phyloP scores from a whole-genome alignment of 1,140 invertebrate species.

The Euwallacea fornicatus region DNA sequence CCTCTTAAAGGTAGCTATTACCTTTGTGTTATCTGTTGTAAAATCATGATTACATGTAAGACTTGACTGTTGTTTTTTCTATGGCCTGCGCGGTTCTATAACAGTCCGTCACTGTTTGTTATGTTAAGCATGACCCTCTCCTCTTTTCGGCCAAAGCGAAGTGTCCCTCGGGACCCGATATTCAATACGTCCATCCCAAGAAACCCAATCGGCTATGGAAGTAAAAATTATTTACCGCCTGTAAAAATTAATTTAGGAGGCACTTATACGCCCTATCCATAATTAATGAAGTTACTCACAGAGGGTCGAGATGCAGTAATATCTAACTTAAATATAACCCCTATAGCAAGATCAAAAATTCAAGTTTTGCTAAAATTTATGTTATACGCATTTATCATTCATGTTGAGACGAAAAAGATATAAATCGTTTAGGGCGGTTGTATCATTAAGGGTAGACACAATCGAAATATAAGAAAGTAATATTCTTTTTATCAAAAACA shows the following conservation, averaged over 20 bases:
- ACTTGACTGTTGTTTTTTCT: background rate
- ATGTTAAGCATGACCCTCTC: slow-evolving; percentile 28
- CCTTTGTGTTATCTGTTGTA: no score
- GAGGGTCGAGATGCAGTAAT: no score
- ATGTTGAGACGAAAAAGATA: background rate
- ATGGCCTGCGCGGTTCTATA: slow-evolving; percentile 9
- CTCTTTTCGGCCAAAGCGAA: slow-evolving; percentile 19
- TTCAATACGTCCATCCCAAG: slow-evolving; percentile 17
- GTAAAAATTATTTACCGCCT: slow-evolving; percentile 14
- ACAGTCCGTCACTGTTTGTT: slow-evolving; percentile 17
- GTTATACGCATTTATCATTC: no score
- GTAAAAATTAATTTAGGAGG: slow-evolving; percentile 14
- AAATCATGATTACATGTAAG: background rate
- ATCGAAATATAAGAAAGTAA: slow-evolving; percentile 38
- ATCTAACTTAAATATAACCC: no score
- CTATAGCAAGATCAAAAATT: no score
- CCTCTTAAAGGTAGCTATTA: no score
- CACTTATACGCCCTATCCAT: no score
- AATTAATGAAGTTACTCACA: no score
- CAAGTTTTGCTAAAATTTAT: no score
- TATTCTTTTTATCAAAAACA: slow-evolving; percentile 51
- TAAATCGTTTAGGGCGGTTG: slow-evolving; percentile 15
- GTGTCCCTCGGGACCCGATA: slow-evolving; percentile 11
- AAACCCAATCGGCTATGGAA: slow-evolving; percentile 21
- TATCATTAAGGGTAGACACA: background rate